These are phyloP conservation scores for Microctenopoma steveboyesi DNA, from an alignment of 2,797 vertebrate species.

Conservation along the genomic window DNA sequence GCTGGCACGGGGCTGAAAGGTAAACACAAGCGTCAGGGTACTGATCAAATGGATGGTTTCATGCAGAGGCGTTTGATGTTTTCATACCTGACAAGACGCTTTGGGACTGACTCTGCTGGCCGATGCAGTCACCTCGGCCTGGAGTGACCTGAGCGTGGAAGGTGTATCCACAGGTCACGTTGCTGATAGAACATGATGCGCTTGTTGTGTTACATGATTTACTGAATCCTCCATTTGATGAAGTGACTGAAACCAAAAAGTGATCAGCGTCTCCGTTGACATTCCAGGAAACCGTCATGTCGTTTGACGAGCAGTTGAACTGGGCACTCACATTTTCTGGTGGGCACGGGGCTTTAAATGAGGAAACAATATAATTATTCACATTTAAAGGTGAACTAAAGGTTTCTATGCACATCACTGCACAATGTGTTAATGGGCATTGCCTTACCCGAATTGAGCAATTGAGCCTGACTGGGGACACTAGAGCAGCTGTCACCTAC, in stretches of 20 bases:
- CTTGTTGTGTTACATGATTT: slow-evolving; percentile 68
- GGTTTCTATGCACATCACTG: not conserved
- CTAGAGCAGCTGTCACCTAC: slow-evolving; percentile 69
- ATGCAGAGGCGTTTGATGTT: not conserved
- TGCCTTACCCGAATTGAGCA: slow-evolving; percentile 66
- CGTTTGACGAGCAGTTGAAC: slow-evolving; percentile 64
- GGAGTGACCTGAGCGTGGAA: slow-evolving; percentile 67
- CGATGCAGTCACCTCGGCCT: slow-evolving; percentile 62
- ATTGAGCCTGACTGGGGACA: slow-evolving; percentile 51
- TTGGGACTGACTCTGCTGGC: slow-evolving; percentile 36
- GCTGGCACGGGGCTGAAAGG: slow-evolving; percentile 78
- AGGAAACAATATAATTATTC: not conserved
- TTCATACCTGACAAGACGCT: slow-evolving; percentile 63
- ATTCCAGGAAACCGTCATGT: slow-evolving; percentile 68
- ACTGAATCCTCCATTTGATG: slow-evolving; percentile 21
- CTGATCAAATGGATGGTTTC: not conserved
- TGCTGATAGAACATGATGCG: slow-evolving; percentile 56
- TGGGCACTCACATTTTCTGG: slow-evolving; percentile 67
- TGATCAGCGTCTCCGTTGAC: slow-evolving; percentile 48
- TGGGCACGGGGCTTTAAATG: slow-evolving; percentile 69
- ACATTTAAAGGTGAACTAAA: not conserved
- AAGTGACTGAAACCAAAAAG: slow-evolving; percentile 57
- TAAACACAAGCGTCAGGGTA: not conserved
- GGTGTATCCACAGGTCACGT: slow-evolving; percentile 69
- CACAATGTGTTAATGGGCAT: not conserved